These are phyloP conservation scores for Isotomurus palustris DNA, from an alignment of 2,888 invertebrate genomes.

Conservation along the genomic window DNA sequence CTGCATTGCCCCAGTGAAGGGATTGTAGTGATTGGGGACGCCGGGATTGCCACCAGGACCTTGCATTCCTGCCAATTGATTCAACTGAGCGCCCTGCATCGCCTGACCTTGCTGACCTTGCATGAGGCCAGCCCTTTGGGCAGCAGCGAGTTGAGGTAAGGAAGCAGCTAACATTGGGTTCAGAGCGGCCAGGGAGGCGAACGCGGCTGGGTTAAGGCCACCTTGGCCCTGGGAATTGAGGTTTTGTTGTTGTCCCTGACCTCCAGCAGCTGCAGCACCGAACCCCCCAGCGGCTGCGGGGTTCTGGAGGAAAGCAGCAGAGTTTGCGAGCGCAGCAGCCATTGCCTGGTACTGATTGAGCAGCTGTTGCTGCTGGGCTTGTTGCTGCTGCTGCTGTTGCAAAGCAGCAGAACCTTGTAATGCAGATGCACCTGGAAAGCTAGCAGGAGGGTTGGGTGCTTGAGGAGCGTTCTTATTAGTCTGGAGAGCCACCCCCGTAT, in stretches of 20 bases:
- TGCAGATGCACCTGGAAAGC: constrained; percentile 18
- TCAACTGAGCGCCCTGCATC: constrained; percentile 35
- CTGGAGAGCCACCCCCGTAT: constrained; percentile 66
- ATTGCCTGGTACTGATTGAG: constrained; percentile 41
- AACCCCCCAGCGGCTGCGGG: constrained; percentile 35
- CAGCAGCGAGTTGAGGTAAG: constrained; percentile 44
- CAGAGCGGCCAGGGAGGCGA: constrained; percentile 40
- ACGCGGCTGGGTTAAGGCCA: constrained; percentile 33
- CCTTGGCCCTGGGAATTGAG: constrained; percentile 29
- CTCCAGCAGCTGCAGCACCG: constrained; percentile 33
- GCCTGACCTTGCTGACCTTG: constrained; percentile 29
- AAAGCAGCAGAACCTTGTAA: constrained; percentile 33
- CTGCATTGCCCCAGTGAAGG: constrained; percentile 40
- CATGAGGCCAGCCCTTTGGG: constrained; percentile 42
- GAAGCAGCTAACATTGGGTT: constrained; percentile 44
- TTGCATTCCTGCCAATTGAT: constrained; percentile 49
- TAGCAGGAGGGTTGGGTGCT: constrained; percentile 5
- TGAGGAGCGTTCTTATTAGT: constrained; percentile 40
- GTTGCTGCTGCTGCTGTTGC: constrained; percentile 35
- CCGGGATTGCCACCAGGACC: constrained; percentile 32
- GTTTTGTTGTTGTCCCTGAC: constrained; percentile 21
- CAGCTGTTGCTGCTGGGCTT: constrained; percentile 41
- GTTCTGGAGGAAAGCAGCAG: constrained; percentile 36
- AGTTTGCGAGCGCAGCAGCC: constrained; percentile 42
- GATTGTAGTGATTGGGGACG: constrained; percentile 45